Evolutionary conservation across 2,888 invertebrate species (phyloP).

Genomic region (Resseliella maxima): DNA sequence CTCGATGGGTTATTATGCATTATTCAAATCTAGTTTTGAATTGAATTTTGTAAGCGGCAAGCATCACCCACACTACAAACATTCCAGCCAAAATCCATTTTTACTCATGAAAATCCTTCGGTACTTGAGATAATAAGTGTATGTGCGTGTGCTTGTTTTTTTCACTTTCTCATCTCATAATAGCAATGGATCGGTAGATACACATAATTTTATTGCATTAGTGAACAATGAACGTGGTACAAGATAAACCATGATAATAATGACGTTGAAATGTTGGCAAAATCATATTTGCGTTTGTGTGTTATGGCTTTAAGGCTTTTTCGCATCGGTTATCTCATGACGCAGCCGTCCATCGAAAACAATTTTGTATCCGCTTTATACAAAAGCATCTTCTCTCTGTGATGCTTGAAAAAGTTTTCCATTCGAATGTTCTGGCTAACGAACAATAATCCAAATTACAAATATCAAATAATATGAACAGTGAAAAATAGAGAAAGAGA

Average conservation of each 20-base stretch:
- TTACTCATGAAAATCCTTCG: neutral
- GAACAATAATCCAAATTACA: neutral
- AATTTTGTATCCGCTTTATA: neutral
- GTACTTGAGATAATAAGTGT: slow-evolving; percentile 14
- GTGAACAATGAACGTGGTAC: neutral
- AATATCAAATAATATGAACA: neutral
- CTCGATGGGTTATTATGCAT: slow-evolving; percentile 27
- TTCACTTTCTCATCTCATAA: too few species aligned
- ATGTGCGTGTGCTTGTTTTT: too few species aligned
- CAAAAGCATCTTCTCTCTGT: neutral
- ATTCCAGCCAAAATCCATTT: neutral
- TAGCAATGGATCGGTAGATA: neutral
- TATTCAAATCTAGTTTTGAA: slow-evolving; percentile 35
- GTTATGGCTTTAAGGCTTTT: slow-evolving; percentile 15
- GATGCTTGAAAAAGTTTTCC: neutral
- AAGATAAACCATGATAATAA: neutral
- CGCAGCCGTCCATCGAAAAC: neutral
- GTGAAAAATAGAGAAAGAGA: too few species aligned
- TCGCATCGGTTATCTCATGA: neutral
- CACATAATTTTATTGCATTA: neutral
- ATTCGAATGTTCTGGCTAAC: neutral
- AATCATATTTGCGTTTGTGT: slow-evolving; percentile 45
- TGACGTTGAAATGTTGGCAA: neutral
- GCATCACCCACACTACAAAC: neutral
- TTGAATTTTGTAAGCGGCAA: neutral